Conservation (phyloP, 2,113 vertebrate genomes). For the Notarius quadriscutis region DNA sequence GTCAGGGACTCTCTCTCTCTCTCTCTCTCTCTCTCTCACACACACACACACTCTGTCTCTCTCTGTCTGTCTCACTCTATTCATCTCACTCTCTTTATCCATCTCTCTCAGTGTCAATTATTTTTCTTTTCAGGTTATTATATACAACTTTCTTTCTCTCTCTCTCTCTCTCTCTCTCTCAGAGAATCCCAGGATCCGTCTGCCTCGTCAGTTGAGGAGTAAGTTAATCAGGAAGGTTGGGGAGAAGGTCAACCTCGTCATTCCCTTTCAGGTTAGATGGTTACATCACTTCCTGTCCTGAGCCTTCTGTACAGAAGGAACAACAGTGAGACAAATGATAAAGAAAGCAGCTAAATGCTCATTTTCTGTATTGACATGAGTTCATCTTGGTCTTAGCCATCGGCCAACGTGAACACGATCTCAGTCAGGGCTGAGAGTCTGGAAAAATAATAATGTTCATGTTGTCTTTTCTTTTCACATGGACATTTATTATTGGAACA, state of each 20-base stretch:
- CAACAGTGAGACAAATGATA: neutral
- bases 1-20: slow-evolving; percentile 66
- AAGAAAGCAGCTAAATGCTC: neutral
- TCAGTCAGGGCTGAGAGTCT: neutral
- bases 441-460: neutral
- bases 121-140: neutral
- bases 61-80: too few species aligned
- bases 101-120: slow-evolving; percentile 13
- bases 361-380: neutral
- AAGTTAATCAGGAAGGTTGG: slow-evolving; percentile 80
- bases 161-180: slow-evolving; percentile 18
- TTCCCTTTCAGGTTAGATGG: slow-evolving; percentile 85
- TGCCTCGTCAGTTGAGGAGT: slow-evolving; percentile 84
- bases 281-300: neutral
- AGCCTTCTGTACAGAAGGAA: too few species aligned
- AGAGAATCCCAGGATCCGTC: slow-evolving; percentile 88
- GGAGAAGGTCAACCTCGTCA: slow-evolving; percentile 83
- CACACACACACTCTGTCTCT: too few species aligned
- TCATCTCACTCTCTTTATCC: too few species aligned
- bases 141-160: neutral
- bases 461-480: neutral
- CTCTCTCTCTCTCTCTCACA: slow-evolving; percentile 23
- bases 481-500: neutral
- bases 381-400: neutral
- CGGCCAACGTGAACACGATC: neutral